phyloP scores from a whole-genome alignment of 2,113 vertebrate species.

The Sus scrofa region T2T-Sscrofa CM000819.6:105562501-105563000 shows the following conservation, averaged over 20 bases:
- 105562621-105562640: conserved; percentile 98
- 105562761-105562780: too few relatives aligned
- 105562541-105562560: background rate
- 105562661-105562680: conserved; percentile 99
- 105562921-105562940: background rate
- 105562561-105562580: background rate
- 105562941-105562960: background rate
- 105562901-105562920: background rate
- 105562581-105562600: background rate
- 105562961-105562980: background rate
- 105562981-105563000: background rate
- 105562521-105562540: background rate
- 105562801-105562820: background rate
- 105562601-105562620: conserved; percentile 99
- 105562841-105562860: background rate
- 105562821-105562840: background rate
- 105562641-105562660: conserved; percentile 99
- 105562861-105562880: background rate
- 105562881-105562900: background rate
- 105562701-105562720: conserved; percentile 99
- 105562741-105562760: conserved; percentile 84
- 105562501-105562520: background rate
- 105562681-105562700: conserved; percentile 99
- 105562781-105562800: background rate
- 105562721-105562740: conserved; percentile 96